Conservation (phyloP, 2,797 vertebrate species). For the Rhinichthys osculus region DNA sequence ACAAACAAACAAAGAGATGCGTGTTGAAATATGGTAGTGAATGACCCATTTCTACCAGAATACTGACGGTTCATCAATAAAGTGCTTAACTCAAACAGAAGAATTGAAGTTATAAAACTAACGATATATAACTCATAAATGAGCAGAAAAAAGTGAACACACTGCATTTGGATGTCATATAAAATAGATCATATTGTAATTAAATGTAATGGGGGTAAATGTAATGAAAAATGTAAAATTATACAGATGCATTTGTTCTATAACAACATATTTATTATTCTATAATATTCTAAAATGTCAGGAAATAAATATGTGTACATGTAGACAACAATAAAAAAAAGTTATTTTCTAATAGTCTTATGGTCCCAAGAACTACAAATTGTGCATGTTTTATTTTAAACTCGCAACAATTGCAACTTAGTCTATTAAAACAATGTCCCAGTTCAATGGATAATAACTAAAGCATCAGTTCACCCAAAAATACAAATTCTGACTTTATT, state of each 20-base stretch:
- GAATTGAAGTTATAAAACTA: constrained; percentile 52
- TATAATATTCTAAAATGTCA: background rate
- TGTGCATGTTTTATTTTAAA: background rate
- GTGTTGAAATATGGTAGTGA: constrained; percentile 38
- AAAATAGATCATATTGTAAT: background rate
- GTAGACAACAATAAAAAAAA: background rate
- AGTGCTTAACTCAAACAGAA: constrained; percentile 78
- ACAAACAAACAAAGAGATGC: background rate
- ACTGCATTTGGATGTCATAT: constrained; percentile 18
- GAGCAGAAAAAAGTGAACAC: constrained; percentile 56
- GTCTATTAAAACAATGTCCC: background rate
- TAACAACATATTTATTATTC: background rate
- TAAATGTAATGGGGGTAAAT: background rate
- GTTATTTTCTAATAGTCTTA: constrained; percentile 3
- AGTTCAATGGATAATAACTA: background rate
- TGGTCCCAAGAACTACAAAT: background rate
- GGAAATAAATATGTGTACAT: constrained; percentile 30
- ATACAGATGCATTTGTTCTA: constrained; percentile 4
- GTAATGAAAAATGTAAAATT: background rate
- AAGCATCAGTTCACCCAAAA: background rate
- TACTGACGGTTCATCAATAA: constrained; percentile 79
- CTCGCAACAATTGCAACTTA: background rate
- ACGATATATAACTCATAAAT: constrained; percentile 58
- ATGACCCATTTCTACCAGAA: constrained; percentile 62
- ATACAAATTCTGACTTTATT: constrained; percentile 1